Percentiles rank a stretch among this genome's conserved stretches.
These are phyloP conservation scores for Trypoxylus dichotomus DNA, from an alignment of 1,140 invertebrate species.

Conservation along the genomic window DNA sequence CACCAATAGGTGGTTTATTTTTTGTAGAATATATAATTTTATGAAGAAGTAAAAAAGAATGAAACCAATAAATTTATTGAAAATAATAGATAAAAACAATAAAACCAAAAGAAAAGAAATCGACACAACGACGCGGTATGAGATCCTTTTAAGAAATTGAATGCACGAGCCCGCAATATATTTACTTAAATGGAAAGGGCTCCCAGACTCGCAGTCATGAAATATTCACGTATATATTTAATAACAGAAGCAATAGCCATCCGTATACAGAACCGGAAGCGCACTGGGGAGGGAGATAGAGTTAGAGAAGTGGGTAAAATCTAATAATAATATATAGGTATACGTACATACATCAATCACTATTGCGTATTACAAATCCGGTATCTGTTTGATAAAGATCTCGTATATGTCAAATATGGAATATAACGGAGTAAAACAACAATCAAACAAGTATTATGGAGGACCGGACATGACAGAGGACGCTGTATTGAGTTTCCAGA, in stretches of 20 bases:
- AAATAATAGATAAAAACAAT: not conserved
- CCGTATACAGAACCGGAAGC: not conserved
- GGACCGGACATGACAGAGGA: constrained; percentile 40
- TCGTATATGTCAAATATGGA: constrained; percentile 37
- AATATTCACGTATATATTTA: constrained; percentile 13
- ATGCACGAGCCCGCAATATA: constrained; percentile 9
- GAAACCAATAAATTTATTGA: not conserved
- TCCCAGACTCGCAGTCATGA: constrained; percentile 14
- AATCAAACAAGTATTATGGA: constrained; percentile 41
- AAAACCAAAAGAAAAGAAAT: not conserved
- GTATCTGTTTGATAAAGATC: constrained; percentile 37
- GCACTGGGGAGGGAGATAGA: not conserved
- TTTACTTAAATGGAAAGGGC: not conserved
- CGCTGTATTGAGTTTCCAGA: constrained; percentile 39
- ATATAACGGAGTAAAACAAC: constrained; percentile 41
- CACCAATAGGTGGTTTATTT: too few species aligned
- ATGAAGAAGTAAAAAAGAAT: too few species aligned
- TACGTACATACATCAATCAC: constrained; percentile 14
- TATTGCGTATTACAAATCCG: constrained; percentile 2
- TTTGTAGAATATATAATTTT: too few species aligned
- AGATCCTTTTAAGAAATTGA: constrained; percentile 21
- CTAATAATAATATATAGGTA: not conserved
- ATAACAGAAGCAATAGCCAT: not conserved
- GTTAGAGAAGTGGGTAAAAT: not conserved
- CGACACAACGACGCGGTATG: not conserved